Percentiles rank a stretch among this genome's conserved stretches.
phyloP scores from a whole-genome alignment of 1,140 invertebrate species.

The Papilio xuthus region DNA sequence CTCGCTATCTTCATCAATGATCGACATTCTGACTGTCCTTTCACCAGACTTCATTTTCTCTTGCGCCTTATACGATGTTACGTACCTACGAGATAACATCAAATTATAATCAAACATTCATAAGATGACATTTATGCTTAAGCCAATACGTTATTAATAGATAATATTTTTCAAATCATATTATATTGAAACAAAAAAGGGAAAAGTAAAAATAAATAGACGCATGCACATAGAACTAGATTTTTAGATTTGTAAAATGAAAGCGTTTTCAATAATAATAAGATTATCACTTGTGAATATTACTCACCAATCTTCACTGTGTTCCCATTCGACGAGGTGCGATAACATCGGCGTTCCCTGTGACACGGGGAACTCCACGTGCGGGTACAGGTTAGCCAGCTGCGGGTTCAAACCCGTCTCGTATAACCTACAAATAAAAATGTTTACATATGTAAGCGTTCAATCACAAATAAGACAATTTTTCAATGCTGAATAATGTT shows the following conservation, averaged over 20 bases:
- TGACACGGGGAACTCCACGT: slow-evolving; percentile 89
- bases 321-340: slow-evolving; percentile 94
- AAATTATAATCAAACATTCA: slow-evolving; percentile 25
- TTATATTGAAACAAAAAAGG: no score
- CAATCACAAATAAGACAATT: no score
- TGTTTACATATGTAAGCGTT: no score
- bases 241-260: no score
- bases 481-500: no score
- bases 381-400: slow-evolving; percentile 83
- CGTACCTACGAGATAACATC: slow-evolving; percentile 77
- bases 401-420: slow-evolving; percentile 76
- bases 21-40: slow-evolving; percentile 82
- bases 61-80: slow-evolving; percentile 83
- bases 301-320: slow-evolving; percentile 88
- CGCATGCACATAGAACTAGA: no score
- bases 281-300: no score
- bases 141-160: no score
- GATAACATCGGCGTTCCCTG: slow-evolving; percentile 89
- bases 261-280: no score
- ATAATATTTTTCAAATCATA: background rate
- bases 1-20: slow-evolving; percentile 86
- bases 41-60: slow-evolving; percentile 86
- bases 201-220: no score
- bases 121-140: no score
- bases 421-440: slow-evolving; percentile 68